Conservation (phyloP, 2,113 vertebrate genomes). For the Esox niger region DNA sequence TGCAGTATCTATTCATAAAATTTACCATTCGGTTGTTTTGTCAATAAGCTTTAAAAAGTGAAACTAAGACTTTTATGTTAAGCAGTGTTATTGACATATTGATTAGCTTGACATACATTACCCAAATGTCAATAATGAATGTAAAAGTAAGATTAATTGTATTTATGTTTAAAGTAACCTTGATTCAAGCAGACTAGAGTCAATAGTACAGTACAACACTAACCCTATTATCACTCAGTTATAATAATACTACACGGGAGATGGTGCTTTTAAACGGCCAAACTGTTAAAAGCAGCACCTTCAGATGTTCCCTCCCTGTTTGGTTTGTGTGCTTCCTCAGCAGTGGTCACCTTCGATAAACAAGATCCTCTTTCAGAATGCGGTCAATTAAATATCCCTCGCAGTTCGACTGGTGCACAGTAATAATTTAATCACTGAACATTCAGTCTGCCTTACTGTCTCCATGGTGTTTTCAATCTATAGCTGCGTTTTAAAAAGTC, state of each 20-base stretch:
- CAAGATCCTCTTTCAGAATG: neutral
- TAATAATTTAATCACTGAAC: slow-evolving; percentile 10
- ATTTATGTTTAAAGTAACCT: neutral
- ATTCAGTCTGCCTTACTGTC: slow-evolving; percentile 14
- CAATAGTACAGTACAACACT: neutral
- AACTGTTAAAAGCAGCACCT: no score
- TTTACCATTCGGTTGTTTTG: neutral
- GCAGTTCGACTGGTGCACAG: slow-evolving; percentile 1
- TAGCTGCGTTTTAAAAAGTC: neutral
- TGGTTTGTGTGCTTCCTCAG: neutral
- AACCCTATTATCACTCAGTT: neutral
- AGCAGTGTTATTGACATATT: neutral
- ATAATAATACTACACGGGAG: no score
- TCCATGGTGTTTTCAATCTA: slow-evolving; percentile 2
- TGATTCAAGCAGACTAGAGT: neutral
- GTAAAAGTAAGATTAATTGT: neutral
- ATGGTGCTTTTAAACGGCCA: no score
- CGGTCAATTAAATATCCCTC: neutral
- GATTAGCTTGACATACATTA: neutral
- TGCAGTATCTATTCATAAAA: neutral
- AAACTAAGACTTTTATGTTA: neutral
- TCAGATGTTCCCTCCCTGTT: neutral
- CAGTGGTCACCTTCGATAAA: neutral
- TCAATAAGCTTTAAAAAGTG: neutral
- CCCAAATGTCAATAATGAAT: neutral